Percentiles rank a stretch among this genome's conserved stretches.
These are phyloP conservation scores for Xanthorhoe designata DNA, from an alignment of 2,888 invertebrate genomes.

Conservation along the genomic window DNA sequence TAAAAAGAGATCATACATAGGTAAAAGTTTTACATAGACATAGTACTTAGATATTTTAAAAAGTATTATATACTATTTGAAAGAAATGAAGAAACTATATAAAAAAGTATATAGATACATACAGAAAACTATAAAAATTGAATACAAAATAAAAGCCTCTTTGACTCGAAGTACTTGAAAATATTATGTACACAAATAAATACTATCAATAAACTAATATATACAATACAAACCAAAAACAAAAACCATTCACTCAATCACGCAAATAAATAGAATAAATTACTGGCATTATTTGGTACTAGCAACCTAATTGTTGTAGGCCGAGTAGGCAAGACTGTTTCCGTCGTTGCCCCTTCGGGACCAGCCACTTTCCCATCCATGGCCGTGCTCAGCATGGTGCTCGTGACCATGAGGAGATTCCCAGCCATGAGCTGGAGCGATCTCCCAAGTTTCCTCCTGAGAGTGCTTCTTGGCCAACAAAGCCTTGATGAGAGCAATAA, in stretches of 20 bases:
- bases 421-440: constrained; percentile 55
- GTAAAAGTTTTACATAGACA: constrained; percentile 44
- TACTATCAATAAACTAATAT: constrained; percentile 41
- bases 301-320: constrained; percentile 62
- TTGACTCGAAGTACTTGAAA: constrained; percentile 27
- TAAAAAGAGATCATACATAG: constrained; percentile 47
- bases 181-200: constrained; percentile 41
- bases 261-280: constrained; percentile 48
- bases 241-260: constrained; percentile 51
- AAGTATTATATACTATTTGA: constrained; percentile 24
- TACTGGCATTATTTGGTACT: constrained; percentile 54
- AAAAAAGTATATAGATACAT: constrained; percentile 38
- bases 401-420: constrained; percentile 55
- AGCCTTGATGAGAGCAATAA: constrained; percentile 69
- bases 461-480: constrained; percentile 72
- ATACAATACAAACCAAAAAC: constrained; percentile 42
- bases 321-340: constrained; percentile 73
- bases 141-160: constrained; percentile 30
- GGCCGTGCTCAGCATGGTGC: constrained; percentile 64
- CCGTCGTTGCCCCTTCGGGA: constrained; percentile 74
- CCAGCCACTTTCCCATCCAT: constrained; percentile 76
- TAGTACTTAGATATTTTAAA: constrained; percentile 36
- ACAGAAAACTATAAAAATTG: constrained; percentile 29
- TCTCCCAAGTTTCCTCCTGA: constrained; percentile 62
- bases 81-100: constrained; percentile 5